These are phyloP conservation scores for Ecdyonurus torrentis DNA, from an alignment of 2,888 invertebrate genomes.

Conservation along the genomic window DNA sequence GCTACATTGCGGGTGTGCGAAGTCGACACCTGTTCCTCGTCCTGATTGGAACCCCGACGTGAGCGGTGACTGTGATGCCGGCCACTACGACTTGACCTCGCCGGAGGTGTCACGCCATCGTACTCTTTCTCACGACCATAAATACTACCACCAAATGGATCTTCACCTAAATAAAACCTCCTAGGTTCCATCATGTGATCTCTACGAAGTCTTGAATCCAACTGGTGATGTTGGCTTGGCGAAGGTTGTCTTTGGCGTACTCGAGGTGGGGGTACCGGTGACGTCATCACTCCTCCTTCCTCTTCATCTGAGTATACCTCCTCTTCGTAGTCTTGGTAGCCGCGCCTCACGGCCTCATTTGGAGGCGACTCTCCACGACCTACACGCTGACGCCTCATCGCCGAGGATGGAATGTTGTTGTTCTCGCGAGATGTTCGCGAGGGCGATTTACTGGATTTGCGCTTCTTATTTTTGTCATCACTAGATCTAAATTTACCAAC, in stretches of 20 bases:
- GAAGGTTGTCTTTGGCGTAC: conserved; percentile 17
- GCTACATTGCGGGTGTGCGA: neutral
- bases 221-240: neutral
- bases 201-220: neutral
- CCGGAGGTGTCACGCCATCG: conserved; percentile 42
- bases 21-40: conserved; percentile 12
- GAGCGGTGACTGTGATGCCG: conserved; percentile 20
- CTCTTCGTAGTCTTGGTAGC: conserved; percentile 5
- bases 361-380: conserved; percentile 7
- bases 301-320: conserved; percentile 1
- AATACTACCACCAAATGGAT: conserved; percentile 67
- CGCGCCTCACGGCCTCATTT: conserved; percentile 7
- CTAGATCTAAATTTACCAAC: conserved; percentile 54
- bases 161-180: conserved; percentile 71
- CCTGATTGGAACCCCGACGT: conserved; percentile 4
- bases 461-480: conserved; percentile 9
- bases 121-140: conserved; percentile 75
- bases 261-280: conserved; percentile 21
- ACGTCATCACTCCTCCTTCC: neutral
- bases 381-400: neutral
- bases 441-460: conserved; percentile 35
- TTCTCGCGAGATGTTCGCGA: conserved; percentile 18
- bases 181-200: conserved; percentile 24
- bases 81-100: conserved; percentile 23
- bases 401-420: conserved; percentile 27